Conservation (phyloP, 2,797 vertebrate genomes). For the Sphaeramia orbicularis region DNA sequence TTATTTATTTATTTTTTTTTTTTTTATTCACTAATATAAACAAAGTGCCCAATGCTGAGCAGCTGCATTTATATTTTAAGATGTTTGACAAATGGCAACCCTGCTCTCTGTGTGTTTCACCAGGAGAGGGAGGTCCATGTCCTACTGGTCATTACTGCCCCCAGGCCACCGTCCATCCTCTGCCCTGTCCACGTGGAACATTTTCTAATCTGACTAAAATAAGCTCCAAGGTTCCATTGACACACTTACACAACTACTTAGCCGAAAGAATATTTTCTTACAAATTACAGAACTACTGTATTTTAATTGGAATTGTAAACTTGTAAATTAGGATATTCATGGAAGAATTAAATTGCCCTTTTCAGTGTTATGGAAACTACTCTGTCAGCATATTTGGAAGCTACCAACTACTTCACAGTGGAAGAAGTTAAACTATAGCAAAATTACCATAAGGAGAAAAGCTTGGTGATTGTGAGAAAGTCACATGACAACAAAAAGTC, state of each 20-base stretch:
- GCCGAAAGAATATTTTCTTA: not conserved
- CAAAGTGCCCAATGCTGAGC: not conserved
- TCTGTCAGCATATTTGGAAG: too few species aligned
- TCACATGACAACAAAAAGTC: too few species aligned
- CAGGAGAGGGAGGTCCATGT: conserved; percentile 88
- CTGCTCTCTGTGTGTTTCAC: conserved; percentile 45
- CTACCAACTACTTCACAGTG: too few species aligned
- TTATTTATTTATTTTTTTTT: too few species aligned
- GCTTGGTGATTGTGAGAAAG: too few species aligned
- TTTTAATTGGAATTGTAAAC: too few species aligned
- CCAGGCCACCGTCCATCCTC: conserved; percentile 80
- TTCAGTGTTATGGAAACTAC: too few species aligned
- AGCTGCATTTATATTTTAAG: conserved; percentile 8
- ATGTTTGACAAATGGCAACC: conserved; percentile 24
- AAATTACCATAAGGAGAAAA: too few species aligned
- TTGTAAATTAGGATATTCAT: too few species aligned
- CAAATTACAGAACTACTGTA: not conserved
- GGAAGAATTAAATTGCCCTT: too few species aligned
- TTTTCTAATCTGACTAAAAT: conserved; percentile 85
- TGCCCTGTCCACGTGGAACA: conserved; percentile 88
- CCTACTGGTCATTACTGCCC: conserved; percentile 90
- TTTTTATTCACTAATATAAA: not conserved
- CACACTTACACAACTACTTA: conserved; percentile 13
- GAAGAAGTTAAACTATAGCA: too few species aligned
- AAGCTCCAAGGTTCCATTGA: conserved; percentile 81